Base-by-base conservation (phyloP, 2,113 vertebrate species). In the Psittacula cyanocephala region DNA sequence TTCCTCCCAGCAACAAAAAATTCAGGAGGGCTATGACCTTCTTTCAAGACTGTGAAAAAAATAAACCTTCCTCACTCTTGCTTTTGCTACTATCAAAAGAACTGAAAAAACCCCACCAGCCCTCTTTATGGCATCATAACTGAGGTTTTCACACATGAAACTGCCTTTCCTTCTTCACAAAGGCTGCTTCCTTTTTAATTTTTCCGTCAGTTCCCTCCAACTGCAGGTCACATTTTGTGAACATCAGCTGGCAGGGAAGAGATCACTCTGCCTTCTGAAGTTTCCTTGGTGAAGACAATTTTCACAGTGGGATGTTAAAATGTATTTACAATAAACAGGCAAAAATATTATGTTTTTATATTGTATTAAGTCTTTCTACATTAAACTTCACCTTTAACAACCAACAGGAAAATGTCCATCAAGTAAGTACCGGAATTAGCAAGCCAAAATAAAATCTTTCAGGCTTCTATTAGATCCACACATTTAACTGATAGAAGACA, bases 401-500 rank as follows among this genome's bases (percentile, higher is more conserved):
- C 41, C 63, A 47, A 81, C 6, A 37, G 43, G 57, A 35, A 94
- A 93, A 91, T 31, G 18, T 10, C 67, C 63, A 68, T 60, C 43
- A 79, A 81, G 2, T 57, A 79, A 70, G 9, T 35, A 84, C 15
- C 0, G 0, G 37, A 78, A 85, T 0, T 47, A n/a, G 41, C 22
- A 76, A 52, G 22, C 22, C 11, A 76, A 62, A 11, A 47, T 28
- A 85, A 85, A 95, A 82, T 69, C 49, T 60, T 52, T 28, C 68
- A 43, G 23, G 39, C 9, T 85, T 13, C 72, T 82, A 62, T 13
- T 82, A 82, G n/a, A 81, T 65, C n/a, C n/a, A 14, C 16, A 4
- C 5, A 35, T 60, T 41, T 69, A 69, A 77, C 41, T 52, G 53
- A 65, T 41, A 69, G 8, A 74, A 27, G 9, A 49, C 14, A 13